These are phyloP conservation scores for Alouatta palliata DNA, from an alignment of 2,113 vertebrate genomes.

Conservation along the genomic window DNA sequence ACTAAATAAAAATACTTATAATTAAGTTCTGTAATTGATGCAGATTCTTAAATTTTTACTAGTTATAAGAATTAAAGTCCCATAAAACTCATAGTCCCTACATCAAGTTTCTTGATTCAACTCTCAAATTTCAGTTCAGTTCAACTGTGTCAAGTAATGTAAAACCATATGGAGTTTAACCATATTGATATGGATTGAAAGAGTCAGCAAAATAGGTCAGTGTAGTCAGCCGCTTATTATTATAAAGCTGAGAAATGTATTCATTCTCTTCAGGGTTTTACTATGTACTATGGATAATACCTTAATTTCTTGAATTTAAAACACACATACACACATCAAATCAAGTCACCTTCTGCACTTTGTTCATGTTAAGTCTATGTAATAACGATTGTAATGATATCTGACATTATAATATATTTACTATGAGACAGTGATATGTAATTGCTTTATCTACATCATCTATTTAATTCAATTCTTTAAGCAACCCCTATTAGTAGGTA, in stretches of 20 bases:
- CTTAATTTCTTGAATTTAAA: not conserved
- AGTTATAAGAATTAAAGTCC: not conserved
- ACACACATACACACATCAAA: not conserved
- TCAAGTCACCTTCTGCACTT: not conserved
- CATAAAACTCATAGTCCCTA: not conserved
- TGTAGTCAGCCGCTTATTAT: not conserved
- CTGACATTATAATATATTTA: not conserved
- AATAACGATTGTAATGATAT: not conserved
- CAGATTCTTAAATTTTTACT: not conserved
- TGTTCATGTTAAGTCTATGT: not conserved
- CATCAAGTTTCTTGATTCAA: not conserved
- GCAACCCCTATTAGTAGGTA: not conserved
- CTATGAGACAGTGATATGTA: not conserved
- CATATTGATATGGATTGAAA: not conserved
- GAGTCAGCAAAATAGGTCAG: not conserved
- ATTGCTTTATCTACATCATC: not conserved
- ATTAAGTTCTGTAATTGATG: not conserved
- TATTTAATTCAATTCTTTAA: not conserved
- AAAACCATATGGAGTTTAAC: not conserved
- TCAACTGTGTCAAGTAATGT: not conserved
- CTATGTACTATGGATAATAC: not conserved
- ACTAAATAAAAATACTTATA: not conserved
- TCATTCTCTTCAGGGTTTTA: not conserved
- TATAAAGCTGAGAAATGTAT: not conserved
- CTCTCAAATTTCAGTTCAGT: not conserved